Evolutionary conservation across 1,140 invertebrate genomes (phyloP), one percentile per base, ranked within the genome.

Genomic region (Bombyx mandarina): DNA sequence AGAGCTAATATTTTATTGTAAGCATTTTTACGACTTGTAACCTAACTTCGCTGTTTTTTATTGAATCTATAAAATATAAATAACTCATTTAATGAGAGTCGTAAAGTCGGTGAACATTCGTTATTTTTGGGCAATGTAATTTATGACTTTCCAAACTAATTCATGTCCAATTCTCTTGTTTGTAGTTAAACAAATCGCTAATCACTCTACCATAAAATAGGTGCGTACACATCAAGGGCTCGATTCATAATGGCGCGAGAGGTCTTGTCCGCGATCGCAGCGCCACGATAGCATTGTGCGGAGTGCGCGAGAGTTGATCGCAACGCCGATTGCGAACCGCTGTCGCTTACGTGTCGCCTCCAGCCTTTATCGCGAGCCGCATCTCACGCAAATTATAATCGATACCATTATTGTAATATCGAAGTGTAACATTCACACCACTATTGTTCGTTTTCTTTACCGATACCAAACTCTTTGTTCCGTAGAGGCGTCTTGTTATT

Each of bases 321-420:
- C 79, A 73, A 69, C 77, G 78, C 65, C 77, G 83, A 86, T 86
- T 78, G 71, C 75, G 63, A 63, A 66, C 63, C 67, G 69, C 82
- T 84, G 82, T 86, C 82, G 80, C 79, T 84, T 78, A 82, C 75
- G 70, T 79, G 82, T 86, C 83, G 81, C 75, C 73, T 78, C 67
- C 67, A 68, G 64, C 66, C 69, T 66, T 61, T 83, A 84, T 83
- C 83, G 70, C 69, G 61, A 57, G 69, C 69, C 67, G 72, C 70
- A 84, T 86, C 81, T 79, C 81, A 86, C 83, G 83, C 83, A 86
- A 86, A 86, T 86, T 86, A 86, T 86, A 83, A 86, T 81, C 83
- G 83, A 86, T 85, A 83, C 80, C 82, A 86, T 85, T 86, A 86
- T 86, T 85, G 81, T 85, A 83, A 83, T 78, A 81, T 76, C 73